Evolutionary conservation across 2,797 vertebrate species (phyloP), one percentile per base, ranked within the genome.

Genomic region (Petrocephalus schoutedeni): DNA sequence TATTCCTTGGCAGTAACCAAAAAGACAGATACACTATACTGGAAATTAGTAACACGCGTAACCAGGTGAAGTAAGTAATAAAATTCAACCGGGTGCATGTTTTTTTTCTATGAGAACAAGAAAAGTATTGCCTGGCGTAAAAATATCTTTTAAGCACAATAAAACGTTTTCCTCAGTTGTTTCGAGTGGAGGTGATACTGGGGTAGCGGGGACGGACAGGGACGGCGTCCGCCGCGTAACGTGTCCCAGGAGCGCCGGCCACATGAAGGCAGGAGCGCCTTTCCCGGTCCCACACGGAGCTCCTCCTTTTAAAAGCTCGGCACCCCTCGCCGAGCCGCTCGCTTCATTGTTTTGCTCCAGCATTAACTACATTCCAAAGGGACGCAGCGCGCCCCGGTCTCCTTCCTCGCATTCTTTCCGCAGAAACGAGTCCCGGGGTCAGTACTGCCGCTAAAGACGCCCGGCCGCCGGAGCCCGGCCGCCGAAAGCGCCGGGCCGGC

Each of bases 291-390:
- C 21, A 64, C 74, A 87, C 45, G 71, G 28, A 92, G 94, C 92
- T 92, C 80, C 91, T 92, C 91, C 93, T 93, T 92, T 94, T 92
- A 92, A 94, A 91, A 91, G 92, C 88, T 93, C 93, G 92, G 94
- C 94, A 94, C 93, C 96, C 95, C 95, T 93, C 94, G 93, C 96
- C 94, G 95, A 95, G 96, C 95, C 95, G 94, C 94, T 95, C 93
- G 93, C 94, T 95, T 96, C 96, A 97, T 97, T 97, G 97, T 97
- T 96, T 95, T 95, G 95, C 96, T 95, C 94, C 96, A 93, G 96
- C 96, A 96, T 96, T 97, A 97, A 96, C 95, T 94, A 95, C 97
- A 98, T 98, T 98, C 98, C 98, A 96, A 90, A 95, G 95, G 92
- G 97, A 94, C 97, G 95, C 95, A 97, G 95, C 54, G 54, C 95